A percentile compares a stretch with the other conserved stretches of the same genome.
phyloP scores from a whole-genome alignment of 2,888 invertebrate genomes.

The Dorcus hopei region DNA sequence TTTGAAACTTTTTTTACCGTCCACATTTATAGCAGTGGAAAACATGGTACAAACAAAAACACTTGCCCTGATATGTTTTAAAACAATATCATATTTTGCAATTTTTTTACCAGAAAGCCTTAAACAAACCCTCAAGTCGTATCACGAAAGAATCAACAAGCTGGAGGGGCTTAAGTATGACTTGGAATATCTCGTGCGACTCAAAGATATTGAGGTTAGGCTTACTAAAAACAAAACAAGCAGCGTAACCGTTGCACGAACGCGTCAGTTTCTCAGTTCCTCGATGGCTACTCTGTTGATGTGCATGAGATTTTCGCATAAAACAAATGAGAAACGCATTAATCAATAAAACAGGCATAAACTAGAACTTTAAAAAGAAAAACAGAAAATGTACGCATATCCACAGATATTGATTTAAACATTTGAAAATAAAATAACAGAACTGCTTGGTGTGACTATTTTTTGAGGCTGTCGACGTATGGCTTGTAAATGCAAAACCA shows the following conservation, averaged over 20 bases:
- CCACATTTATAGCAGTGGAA: too few species aligned
- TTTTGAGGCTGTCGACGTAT: too few species aligned
- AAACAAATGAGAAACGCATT: constrained; percentile 9
- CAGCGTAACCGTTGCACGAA: constrained; percentile 16
- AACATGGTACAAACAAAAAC: too few species aligned
- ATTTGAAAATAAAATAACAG: too few species aligned
- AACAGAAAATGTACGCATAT: background rate
- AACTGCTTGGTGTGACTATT: too few species aligned
- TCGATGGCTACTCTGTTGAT: constrained; percentile 13
- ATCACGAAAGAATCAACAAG: constrained; percentile 81
- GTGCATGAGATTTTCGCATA: constrained; percentile 14
- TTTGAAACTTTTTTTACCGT: too few species aligned
- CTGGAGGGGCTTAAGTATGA: constrained; percentile 97
- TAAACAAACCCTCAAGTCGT: constrained; percentile 74
- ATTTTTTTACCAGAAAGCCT: constrained; percentile 59
- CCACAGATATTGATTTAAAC: background rate
- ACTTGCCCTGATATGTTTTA: too few species aligned
- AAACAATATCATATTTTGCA: background rate
- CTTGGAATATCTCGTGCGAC: constrained; percentile 96
- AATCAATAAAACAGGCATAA: constrained; percentile 4
- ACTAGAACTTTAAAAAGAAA: background rate
- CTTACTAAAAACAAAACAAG: constrained; percentile 16
- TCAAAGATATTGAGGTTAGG: constrained; percentile 98
- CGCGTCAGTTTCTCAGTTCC: constrained; percentile 4
- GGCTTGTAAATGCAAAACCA: too few species aligned